Conservation (phyloP, 2,797 vertebrate genomes). For the Babyrousa celebensis region DNA sequence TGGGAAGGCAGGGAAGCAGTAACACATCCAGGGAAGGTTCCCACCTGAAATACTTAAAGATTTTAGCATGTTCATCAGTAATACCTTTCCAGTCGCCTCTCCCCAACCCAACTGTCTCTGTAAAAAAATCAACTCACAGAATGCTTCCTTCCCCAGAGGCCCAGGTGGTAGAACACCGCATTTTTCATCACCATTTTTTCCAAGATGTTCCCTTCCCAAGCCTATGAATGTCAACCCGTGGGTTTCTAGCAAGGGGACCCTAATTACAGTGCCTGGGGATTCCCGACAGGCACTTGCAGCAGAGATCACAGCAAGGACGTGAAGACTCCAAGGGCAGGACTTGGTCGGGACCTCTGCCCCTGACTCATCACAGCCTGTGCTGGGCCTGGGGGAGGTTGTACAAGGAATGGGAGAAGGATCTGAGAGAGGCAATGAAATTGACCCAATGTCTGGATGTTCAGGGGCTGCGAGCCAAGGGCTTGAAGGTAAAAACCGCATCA, state of each 20-base stretch:
- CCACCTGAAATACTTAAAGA: not conserved
- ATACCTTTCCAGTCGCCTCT: not conserved
- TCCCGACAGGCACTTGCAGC: not conserved
- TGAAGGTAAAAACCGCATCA: not conserved
- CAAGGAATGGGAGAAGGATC: not conserved
- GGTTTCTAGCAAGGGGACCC: conserved; percentile 19
- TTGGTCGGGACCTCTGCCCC: not conserved
- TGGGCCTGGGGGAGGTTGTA: not conserved
- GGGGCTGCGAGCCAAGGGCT: not conserved
- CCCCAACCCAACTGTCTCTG: not conserved
- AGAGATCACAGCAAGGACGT: not conserved
- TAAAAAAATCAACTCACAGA: conserved; percentile 3
- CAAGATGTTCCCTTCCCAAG: conserved; percentile 77
- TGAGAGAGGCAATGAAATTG: not conserved
- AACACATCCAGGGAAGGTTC: not conserved
- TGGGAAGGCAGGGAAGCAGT: conserved; percentile 10
- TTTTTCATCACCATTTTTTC: conserved; percentile 73
- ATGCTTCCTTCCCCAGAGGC: not conserved
- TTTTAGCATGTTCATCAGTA: not conserved
- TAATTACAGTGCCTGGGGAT: not conserved
- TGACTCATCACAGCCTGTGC: not conserved
- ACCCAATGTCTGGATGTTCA: not conserved
- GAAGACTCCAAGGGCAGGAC: not conserved
- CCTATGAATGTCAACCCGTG: conserved; percentile 13
- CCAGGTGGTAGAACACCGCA: not conserved